Percentiles rank a stretch among this genome's conserved stretches.
Conservation (phyloP, 1,140 invertebrate species). For the Apis laboriosa region DNA sequence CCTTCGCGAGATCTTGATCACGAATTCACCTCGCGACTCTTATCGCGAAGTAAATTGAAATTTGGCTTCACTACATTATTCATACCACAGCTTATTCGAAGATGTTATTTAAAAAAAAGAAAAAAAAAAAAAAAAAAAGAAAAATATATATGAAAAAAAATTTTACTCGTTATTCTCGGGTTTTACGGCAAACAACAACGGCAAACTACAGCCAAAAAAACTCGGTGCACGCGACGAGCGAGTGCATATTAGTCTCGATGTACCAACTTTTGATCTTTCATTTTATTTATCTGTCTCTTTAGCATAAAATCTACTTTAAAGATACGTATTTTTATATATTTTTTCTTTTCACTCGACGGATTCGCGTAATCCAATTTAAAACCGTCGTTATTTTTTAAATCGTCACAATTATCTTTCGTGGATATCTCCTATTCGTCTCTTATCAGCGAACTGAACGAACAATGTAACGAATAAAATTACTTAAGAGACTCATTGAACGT, state of each 20-base stretch:
- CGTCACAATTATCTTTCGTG: neutral
- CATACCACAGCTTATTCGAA: constrained; percentile 56
- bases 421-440: neutral
- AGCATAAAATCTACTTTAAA: neutral
- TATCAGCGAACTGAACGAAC: neutral
- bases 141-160: neutral
- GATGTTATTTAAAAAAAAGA: constrained; percentile 43
- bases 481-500: neutral
- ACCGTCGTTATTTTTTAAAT: neutral
- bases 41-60: constrained; percentile 45
- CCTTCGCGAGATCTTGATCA: constrained; percentile 49
- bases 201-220: constrained; percentile 57
- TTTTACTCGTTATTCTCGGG: constrained; percentile 55
- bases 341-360: neutral
- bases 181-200: constrained; percentile 61
- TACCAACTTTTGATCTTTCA: neutral
- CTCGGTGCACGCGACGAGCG: constrained; percentile 56
- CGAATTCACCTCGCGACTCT: constrained; percentile 34
- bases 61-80: constrained; percentile 47
- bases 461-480: neutral
- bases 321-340: too few species aligned
- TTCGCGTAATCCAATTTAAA: too few species aligned
- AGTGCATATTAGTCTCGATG: constrained; percentile 43
- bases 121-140: neutral
- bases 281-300: neutral